Percentiles rank a stretch among this genome's conserved stretches.
phyloP scores from a whole-genome alignment of 2,888 invertebrate species.

The Melanostoma scalare region DNA sequence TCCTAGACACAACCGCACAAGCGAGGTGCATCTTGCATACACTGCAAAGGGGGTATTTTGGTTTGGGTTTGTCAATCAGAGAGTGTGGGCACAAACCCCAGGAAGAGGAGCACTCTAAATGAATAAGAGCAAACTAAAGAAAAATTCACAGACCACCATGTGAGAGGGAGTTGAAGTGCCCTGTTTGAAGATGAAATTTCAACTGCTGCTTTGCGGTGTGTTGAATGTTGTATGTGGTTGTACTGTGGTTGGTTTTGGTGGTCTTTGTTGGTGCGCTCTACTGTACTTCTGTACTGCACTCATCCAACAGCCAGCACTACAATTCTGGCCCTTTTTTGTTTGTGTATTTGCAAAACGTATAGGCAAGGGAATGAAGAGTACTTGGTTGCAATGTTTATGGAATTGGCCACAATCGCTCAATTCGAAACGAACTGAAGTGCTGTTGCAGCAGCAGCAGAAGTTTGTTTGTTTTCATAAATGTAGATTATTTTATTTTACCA shows the following conservation, averaged over 20 bases:
- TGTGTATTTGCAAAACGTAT: conserved; percentile 1
- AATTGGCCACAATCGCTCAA: conserved; percentile 72
- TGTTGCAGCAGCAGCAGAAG: conserved; percentile 26
- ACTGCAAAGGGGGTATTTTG: conserved; percentile 4
- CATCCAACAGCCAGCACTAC: conserved; percentile 11
- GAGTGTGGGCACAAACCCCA: neutral
- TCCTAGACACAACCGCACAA: conserved; percentile 48
- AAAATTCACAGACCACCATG: conserved; percentile 35
- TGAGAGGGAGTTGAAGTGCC: conserved; percentile 49
- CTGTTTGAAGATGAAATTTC: conserved; percentile 67
- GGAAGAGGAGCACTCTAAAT: conserved; percentile 5
- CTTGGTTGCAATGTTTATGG: conserved; percentile 68
- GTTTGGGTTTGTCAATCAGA: conserved; percentile 17
- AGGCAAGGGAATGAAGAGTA: conserved; percentile 20
- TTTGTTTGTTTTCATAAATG: conserved; percentile 27
- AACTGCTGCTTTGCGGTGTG: conserved; percentile 68
- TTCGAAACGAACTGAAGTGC: conserved; percentile 52
- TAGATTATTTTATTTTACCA: conserved; percentile 22
- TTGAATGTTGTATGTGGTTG: conserved; percentile 67
- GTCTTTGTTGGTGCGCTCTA: conserved; percentile 36
- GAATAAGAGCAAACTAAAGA: conserved; percentile 27
- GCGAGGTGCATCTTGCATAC: conserved; percentile 13
- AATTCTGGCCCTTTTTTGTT: conserved; percentile 13
- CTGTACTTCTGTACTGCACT: conserved; percentile 32
- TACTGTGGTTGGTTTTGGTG: conserved; percentile 51